phyloP scores from a whole-genome alignment of 2,888 invertebrate species.

The Meandrusa payeni region DNA sequence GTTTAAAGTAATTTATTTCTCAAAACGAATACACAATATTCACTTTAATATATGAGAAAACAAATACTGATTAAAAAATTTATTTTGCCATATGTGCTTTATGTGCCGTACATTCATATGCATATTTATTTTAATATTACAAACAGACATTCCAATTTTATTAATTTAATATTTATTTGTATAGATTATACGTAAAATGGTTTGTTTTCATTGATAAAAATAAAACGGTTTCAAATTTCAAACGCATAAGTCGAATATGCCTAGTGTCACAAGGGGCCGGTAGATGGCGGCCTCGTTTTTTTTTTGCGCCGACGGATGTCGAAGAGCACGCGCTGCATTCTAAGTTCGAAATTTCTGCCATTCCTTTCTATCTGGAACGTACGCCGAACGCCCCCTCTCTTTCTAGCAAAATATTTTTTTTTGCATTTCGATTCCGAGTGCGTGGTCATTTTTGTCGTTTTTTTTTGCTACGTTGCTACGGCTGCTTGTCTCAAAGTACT shows the following conservation, averaged over 20 bases:
- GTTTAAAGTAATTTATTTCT: too few species aligned
- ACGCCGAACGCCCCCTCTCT: slow-evolving; percentile 49
- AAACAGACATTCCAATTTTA: too few species aligned
- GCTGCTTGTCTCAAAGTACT: slow-evolving; percentile 54
- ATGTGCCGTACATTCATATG: too few species aligned
- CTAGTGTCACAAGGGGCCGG: slow-evolving; percentile 54
- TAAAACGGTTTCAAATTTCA: background rate
- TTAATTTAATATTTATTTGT: too few species aligned
- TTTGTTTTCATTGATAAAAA: slow-evolving; percentile 1
- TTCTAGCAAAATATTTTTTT: slow-evolving; percentile 66
- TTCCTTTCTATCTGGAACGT: slow-evolving; percentile 52
- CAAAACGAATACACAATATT: too few species aligned
- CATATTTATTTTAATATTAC: too few species aligned
- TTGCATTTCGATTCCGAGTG: slow-evolving; percentile 77
- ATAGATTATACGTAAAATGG: too few species aligned
- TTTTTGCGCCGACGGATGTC: slow-evolving; percentile 75
- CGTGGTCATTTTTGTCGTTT: slow-evolving; percentile 74
- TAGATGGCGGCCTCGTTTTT: slow-evolving; percentile 66
- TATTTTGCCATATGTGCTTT: too few species aligned
- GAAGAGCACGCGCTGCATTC: slow-evolving; percentile 77
- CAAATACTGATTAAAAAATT: too few species aligned
- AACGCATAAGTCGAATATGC: slow-evolving; percentile 29
- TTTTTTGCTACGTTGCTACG: slow-evolving; percentile 39
- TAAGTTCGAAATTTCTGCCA: slow-evolving; percentile 65
- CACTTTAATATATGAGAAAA: too few species aligned